Conservation (phyloP, 2,113 vertebrate genomes). For the Oxygymnocypris stewartii region DNA sequence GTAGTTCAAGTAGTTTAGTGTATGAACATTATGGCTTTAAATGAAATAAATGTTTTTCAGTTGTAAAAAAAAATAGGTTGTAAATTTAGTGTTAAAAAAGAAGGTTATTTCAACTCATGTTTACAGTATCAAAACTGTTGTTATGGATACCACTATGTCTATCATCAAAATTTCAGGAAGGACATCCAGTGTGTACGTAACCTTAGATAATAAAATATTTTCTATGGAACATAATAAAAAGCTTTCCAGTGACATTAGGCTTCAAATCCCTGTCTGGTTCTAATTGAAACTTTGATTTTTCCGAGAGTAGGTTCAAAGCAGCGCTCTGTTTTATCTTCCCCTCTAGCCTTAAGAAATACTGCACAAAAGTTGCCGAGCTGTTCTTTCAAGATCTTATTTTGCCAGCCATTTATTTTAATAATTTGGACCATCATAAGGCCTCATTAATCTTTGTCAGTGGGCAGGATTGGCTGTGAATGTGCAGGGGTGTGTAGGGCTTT, state of each 20-base stretch:
- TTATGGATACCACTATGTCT: not conserved
- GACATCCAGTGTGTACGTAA: not conserved
- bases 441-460: slow-evolving; percentile 73
- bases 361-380: slow-evolving; percentile 62
- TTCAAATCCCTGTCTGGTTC: not conserved
- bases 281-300: not conserved
- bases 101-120: too few species aligned
- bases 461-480: slow-evolving; percentile 58
- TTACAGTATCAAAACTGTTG: not conserved
- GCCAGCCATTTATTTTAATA: slow-evolving; percentile 72
- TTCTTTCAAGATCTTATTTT: slow-evolving; percentile 62
- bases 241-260: not conserved
- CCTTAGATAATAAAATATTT: not conserved
- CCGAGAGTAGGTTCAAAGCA: not conserved
- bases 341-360: not conserved
- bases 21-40: too few species aligned
- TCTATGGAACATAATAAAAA: not conserved
- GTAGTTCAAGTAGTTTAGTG: too few species aligned
- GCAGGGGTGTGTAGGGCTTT: slow-evolving; percentile 11
- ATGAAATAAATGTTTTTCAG: too few species aligned
- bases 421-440: slow-evolving; percentile 59
- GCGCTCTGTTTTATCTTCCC: not conserved
- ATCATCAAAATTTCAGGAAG: not conserved
- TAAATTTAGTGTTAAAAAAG: too few species aligned
- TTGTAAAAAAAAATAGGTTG: too few species aligned